These are phyloP conservation scores for Hoplostethus atlanticus DNA, from an alignment of 2,797 vertebrate species.

Conservation along the genomic window DNA sequence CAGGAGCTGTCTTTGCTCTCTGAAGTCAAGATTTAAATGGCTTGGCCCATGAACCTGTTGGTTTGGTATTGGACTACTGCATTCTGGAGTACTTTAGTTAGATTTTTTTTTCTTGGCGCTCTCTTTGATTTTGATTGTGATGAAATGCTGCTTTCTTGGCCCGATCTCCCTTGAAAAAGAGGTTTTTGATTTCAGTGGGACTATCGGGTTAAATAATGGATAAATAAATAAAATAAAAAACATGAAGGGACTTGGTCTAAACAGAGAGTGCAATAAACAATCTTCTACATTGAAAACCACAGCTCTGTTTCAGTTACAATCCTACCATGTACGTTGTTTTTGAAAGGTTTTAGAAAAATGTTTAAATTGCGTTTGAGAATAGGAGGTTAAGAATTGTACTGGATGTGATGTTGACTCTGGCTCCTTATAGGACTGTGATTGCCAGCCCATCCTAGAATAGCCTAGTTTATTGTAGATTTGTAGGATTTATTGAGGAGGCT, in stretches of 20 bases:
- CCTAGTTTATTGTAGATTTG: constrained; percentile 12
- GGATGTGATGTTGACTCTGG: not conserved
- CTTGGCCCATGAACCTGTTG: no score
- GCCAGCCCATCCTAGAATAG: constrained; percentile 3
- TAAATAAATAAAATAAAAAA: no score
- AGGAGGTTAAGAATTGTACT: not conserved
- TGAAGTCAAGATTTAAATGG: no score
- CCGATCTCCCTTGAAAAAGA: no score
- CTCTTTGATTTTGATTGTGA: no score
- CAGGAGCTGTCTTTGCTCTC: no score
- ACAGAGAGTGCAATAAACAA: not conserved
- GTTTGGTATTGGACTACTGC: no score
- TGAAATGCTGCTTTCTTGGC: no score
- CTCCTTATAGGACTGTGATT: not conserved
- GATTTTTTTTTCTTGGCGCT: no score
- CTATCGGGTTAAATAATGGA: no score
- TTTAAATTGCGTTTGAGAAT: not conserved
- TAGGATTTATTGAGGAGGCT: constrained; percentile 7
- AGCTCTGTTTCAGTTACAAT: not conserved
- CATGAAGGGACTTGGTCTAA: not conserved
- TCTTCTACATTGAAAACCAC: not conserved
- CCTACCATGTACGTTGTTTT: not conserved
- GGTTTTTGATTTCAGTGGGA: no score
- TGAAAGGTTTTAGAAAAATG: not conserved
- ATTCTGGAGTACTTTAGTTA: no score